Evolutionary conservation across 2,797 vertebrate species (phyloP), one percentile per base, ranked within the genome.

Genomic region (Phataginus tricuspis): DNA sequence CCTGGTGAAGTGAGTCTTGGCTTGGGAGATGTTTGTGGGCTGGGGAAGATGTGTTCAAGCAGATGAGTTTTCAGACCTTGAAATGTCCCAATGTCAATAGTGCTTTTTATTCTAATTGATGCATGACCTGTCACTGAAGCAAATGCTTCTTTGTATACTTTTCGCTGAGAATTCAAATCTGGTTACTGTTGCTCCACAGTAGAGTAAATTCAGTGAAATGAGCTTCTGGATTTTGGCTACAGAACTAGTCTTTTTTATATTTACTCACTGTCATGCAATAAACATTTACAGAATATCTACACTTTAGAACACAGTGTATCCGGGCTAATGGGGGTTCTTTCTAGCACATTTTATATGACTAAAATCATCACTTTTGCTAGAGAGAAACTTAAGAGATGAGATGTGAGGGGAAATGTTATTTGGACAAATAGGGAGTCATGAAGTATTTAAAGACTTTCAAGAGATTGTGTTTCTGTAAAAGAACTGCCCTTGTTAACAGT

Each of bases 401-500:
- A 45, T n/a, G 88, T 34, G 25, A 74, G 53, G 39, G 19, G 49
- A 55, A 96, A 66, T 34, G 12, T 25, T 34, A 51, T 77, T 92
- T 94, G 61, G 55, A 78, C 7, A 85, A 45, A 66, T 49, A 51
- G 39, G 10, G 37, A 55, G 95, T 34, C 27, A 55, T 57, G 51
- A 75, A 34, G 23, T 75, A 78, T 94, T 86, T 53, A 53, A 84
- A 91, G 49, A 39, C 12, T n/a, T 77, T 72, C 75, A 69, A 95
- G 69, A 72, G 27, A 53, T 71, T 2, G 2, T 42, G 29, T 10
- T 86, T 86, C 51, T 83, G 10, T 68, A 49, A 93, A 84, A 69
- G 31, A 87, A 37, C 6, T 61, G 4, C 18, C 42, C 19, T 69
- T 88, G 51, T 42, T 39, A 71, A 55, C 16, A 51, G 15, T 34